Base-by-base conservation (phyloP, 2,888 invertebrate genomes). In the Eustalomyia histrio region DNA sequence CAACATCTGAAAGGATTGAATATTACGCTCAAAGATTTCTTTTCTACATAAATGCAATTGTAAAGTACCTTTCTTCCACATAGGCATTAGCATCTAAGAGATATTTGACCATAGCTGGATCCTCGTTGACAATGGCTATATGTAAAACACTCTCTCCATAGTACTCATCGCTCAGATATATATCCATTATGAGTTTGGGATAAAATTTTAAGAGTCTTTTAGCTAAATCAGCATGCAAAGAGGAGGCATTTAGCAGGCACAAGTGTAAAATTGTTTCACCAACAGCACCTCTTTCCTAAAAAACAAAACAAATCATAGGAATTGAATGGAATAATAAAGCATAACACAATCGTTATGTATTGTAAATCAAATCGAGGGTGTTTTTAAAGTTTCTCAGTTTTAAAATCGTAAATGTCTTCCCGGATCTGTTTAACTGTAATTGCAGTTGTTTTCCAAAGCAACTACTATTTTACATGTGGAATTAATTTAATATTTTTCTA, bases 101-200 rank as follows among this genome's bases (percentile, higher is more conserved):
- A 89, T 95, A 98, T 91, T 97, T 98, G 6, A 99, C 99, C 97
- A 99, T 97, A 0, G 97, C 95, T 0, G 98, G 97, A 89, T 99
- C 99, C 89, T 99, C 99, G 90, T 99, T 99, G 0, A 99, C 98
- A 84, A 99, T 98, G 4, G 99, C 98, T 90, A 99, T 97, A 88
- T 99, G 99, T 1, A 99, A 92, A 0, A 97, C 97, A 88, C 95
- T 97, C 90, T 99, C 99, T 1, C 98, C 99, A 88, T 98, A 99
- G 90, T 99, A 99, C 90, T 99, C 99, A 87, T 99, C 99, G 63
- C 95, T 95, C 91, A 97, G 95, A 90, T 99, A 99, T 85, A 98
- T 95, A 88, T 99, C 99, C 88, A 98, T 96, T 86, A 99, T 97
- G 18, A 99, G 93, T 88, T 97, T 97, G 0, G 99, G 99, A 91